Evolutionary conservation across 2,113 vertebrate species (phyloP), one percentile per base, ranked within the genome.

Genomic region (Myrmecobius fasciatus): DNA sequence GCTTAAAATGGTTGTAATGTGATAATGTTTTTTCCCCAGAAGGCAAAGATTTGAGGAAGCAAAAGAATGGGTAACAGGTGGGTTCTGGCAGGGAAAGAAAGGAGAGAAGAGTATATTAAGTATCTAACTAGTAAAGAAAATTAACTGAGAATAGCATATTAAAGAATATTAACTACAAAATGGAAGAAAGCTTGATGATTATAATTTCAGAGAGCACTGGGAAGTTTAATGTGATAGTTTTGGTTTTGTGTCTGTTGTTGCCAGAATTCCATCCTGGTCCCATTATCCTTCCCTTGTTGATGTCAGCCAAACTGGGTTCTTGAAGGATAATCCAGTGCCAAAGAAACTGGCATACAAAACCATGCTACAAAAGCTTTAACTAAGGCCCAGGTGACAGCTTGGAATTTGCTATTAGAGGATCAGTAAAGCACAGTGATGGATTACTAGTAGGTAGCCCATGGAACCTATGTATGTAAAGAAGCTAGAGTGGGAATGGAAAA

Each of bases 261-360:
- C 20, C 67, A 83, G 36, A 43, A 24, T 7, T 10, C n/a, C n/a
- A 43, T 6, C 6, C 7, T 96, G 67, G 91, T 67, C 26, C 26
- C 88, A 54, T 92, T 88, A 89, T 83, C 95, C n/a, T 60, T 89
- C 28, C 51, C 47, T 96, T 91, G 25, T 47, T 94, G 83, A 94
- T 96, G 67, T 43, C 67, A 43, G n/a, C n/a, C 20, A 83, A 24
- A 7, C 17, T 43, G 67, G n/a, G n/a, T 24, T 83, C n/a, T 83
- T 83, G 67, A 83, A 24, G n/a, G 20, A 8, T 83, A 20, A 43
- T n/a, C 20, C 20, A 22, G 5, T 83, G n/a, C n/a, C 43, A n/a
- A 43, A 7, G 22, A 43, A 83, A 75, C 20, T 83, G 20, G n/a
- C 17, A 43, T 20, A 83, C 43, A 43, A 14, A 22, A 43, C n/a